Evolutionary conservation across 1,140 invertebrate genomes (phyloP), one percentile per base, ranked within the genome.

Genomic region (Bathynomus jamesi): DNA sequence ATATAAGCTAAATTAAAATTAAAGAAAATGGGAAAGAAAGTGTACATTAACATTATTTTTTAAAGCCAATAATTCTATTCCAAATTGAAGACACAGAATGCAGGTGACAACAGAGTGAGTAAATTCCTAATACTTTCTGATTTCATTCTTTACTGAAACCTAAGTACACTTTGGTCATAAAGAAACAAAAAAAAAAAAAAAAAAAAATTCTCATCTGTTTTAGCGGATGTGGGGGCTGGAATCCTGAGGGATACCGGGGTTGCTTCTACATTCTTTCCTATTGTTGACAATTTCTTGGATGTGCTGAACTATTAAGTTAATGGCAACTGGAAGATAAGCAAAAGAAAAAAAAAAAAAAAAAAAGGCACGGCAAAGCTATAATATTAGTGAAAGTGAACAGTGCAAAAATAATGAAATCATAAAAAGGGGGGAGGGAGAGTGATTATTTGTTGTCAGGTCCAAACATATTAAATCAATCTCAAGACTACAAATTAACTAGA

Each of bases 261-360:
- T n/a, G 13, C 10, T 72, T 31, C 70, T 69, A 61, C 72, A 61
- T 61, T 69, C 70, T 63, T 53, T 53, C 5, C 40, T 53, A 53
- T 17, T 53, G 40, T 72, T 69, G 70, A 78, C 65, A 62, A 78
- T 76, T 64, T 78, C 78, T 74, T 78, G 74, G 64, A 79, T 78
- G 67, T 79, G 78, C 69, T 77, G 77, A 61, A 78, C 78, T 64
- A 79, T 78, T 30, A 79, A 72, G 67, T 77, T 74, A 64, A 79
- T 78, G 70, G 78, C 78, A 69, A 78, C 78, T 77, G 74, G 61
- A 74, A 75, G 60, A 61, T 67, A 72, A 27, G 24, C 10, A 29
- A 27, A 24, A 5, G 4, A 64, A 27, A 27, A 27, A 25, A 27
- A 27, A 27, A 64, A 29, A 17, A 64, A 29, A 29, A 29, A 64